phyloP scores from a whole-genome alignment of 2,113 vertebrate species.

The Fregata magnificens region DNA sequence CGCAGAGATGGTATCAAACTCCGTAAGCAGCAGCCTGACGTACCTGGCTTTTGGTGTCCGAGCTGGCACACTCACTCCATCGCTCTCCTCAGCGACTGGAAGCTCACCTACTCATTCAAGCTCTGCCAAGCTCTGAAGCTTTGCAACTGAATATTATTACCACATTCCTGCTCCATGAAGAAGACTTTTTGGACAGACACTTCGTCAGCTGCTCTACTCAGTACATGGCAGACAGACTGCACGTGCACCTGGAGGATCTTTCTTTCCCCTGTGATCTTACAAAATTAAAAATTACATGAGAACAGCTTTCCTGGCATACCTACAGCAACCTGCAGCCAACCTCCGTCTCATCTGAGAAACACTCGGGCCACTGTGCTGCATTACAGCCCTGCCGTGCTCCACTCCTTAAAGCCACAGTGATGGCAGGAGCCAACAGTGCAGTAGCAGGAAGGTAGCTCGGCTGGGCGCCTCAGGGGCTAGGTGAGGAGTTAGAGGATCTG shows the following conservation, averaged over 20 bases:
- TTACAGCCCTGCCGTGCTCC: neutral
- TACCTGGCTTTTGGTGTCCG: neutral
- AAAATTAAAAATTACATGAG: neutral
- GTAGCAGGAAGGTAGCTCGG: neutral
- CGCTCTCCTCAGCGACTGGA: fast-evolving
- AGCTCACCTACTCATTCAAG: neutral
- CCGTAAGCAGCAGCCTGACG: neutral
- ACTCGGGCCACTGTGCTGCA: neutral
- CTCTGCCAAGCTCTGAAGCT: neutral
- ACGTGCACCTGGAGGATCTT: neutral
- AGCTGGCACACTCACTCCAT: neutral
- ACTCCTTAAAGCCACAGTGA: neutral
- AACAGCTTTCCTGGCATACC: neutral
- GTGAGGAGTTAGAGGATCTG: neutral
- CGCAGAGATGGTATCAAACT: neutral
- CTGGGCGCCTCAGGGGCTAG: fast-evolving
- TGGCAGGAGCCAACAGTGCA: neutral
- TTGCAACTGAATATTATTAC: neutral
- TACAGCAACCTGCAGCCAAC: neutral
- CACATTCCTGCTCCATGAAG: neutral
- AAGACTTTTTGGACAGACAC: neutral
- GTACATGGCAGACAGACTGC: neutral
- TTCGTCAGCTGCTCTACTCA: neutral
- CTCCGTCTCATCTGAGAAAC: neutral
- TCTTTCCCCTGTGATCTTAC: neutral